Base-by-base conservation (phyloP, 2,888 invertebrate genomes). In the Amiota mariae region DNA sequence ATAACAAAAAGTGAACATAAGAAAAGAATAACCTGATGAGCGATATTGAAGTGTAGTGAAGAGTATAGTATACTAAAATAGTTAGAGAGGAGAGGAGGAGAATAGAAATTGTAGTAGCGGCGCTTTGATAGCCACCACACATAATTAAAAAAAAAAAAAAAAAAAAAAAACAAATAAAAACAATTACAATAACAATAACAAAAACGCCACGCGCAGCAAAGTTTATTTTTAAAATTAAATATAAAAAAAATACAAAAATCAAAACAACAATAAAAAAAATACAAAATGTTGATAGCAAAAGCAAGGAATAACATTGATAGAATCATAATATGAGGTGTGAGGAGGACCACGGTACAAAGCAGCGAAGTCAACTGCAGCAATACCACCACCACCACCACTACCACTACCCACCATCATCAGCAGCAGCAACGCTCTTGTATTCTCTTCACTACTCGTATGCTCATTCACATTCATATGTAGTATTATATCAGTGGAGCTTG, bases 181-280 rank as follows among this genome's bases (percentile, higher is more conserved):
- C 20, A 76, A 70, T 57, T 51, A 15, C 67, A 74, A 48, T 56
- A 71, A 72, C 72, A 70, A 72, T 56, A 72, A 72, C 75, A 82
- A 78, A 82, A 81, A 75, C 78, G 82, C 79, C 81, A 87, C 86
- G 82, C 81, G 85, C 87, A 82, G 82, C 74, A 78, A 72, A 78
- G 78, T 84, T 84, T 87, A 85, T 84, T 87, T 85, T 82, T 79
- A 85, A 72, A 66, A 74, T 63, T 46, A 75, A 47, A 47, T 63
- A 70, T 36, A 85, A 85, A 87, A 82, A 74, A 78, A 77, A 56
- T n/a, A 57, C 13, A 71, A 59, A 70, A 57, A 57, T 13, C 36
- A 36, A 36, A 63, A 36, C 11, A 77, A 72, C 71, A 78, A 75
- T 71, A 75, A 75, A 72, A 75, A 72, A 78, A 72, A 49, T 70